phyloP scores from a whole-genome alignment of 2,113 vertebrate species.

The human (Homo sapiens) region GRCh38 chrX:140131001-140131500 shows the following conservation, averaged over 20 bases:
- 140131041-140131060: too few species aligned
- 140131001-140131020: too few species aligned
- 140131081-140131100: neutral
- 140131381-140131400: neutral
- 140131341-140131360: neutral
- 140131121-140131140: neutral
- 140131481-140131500: neutral
- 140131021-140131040: too few species aligned
- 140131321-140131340: constrained; percentile 1
- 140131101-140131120: neutral
- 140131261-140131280: neutral
- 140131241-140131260: neutral
- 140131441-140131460: neutral
- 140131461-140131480: neutral
- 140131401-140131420: neutral
- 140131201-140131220: constrained; percentile 21
- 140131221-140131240: neutral
- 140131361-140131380: neutral
- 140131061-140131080: too few species aligned
- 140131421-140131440: neutral
- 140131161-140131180: neutral
- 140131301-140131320: neutral
- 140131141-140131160: neutral
- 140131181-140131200: neutral
- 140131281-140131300: neutral